Conservation (phyloP, 2,113 vertebrate species). For the Ciconia maguari region DNA sequence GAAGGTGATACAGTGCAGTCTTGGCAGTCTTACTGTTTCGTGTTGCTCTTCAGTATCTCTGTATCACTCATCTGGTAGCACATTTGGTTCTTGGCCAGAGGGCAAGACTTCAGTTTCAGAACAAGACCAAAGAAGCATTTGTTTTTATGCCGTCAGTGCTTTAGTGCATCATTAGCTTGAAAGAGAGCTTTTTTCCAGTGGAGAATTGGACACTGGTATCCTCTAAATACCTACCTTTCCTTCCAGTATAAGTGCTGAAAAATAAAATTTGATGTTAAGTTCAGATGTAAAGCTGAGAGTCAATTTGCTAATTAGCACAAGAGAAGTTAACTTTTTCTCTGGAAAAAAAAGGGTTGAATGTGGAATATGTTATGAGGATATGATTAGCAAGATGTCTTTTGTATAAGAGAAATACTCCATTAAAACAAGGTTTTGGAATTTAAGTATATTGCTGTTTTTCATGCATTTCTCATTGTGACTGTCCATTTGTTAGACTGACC, state of each 20-base stretch:
- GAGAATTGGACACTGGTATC: neutral
- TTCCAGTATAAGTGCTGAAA: neutral
- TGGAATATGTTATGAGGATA: neutral
- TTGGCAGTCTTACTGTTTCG: neutral
- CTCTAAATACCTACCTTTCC: neutral
- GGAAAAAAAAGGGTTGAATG: neutral
- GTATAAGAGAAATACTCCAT: neutral
- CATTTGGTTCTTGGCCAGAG: slow-evolving; percentile 55
- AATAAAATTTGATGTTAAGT: neutral
- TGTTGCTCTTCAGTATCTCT: neutral
- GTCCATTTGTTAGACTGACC: neutral
- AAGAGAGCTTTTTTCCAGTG: neutral
- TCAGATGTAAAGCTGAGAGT: neutral
- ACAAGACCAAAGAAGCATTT: slow-evolving; percentile 59
- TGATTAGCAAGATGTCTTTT: neutral
- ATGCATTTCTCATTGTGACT: neutral
- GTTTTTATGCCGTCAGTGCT: neutral
- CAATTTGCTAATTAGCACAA: neutral
- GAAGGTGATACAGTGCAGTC: slow-evolving; percentile 8
- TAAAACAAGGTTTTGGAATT: neutral
- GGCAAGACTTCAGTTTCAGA: slow-evolving; percentile 20
- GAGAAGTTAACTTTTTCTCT: neutral
- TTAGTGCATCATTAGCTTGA: neutral
- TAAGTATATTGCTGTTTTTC: neutral
- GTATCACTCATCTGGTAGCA: slow-evolving; percentile 48